Base-by-base conservation (phyloP, 2,888 invertebrate genomes). In the Epinotia bilunana region DNA sequence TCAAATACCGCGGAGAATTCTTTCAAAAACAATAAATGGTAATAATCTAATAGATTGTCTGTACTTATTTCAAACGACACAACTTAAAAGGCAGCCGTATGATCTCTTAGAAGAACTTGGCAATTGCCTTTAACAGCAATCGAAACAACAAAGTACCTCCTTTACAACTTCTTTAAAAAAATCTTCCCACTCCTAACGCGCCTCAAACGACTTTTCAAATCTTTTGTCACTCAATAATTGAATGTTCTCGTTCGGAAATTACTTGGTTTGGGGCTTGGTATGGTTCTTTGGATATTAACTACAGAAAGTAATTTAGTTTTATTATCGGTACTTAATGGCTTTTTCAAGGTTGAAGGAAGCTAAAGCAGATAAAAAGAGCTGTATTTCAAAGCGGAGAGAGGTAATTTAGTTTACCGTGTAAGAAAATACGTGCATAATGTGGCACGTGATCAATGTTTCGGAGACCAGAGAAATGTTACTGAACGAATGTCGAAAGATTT, bases 121-220 rank as follows among this genome's bases (percentile, higher is more conserved):
- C 12, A 57, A 65, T 67, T 39, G 33, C 57, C 20, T 74, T 69
- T 57, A 49, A 74, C 69, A 69, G 62, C 68, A 69, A 68, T 74
- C 62, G 73, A 69, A 69, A 69, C 46, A 74, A 43, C 69, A 12
- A 63, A 74, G 46, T 53, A 46, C 43, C 33, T 33, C 7, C 63
- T 70, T 58, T 58, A 13, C 49, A 74, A 70, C 69, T 74, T n/a
- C n/a, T 70, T 63, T 74, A 70, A 63, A 74, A 62, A 69, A 64
- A 63, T 65, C n/a, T 64, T 74, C 55, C 23, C 46, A 63, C 58
- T 58, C 43, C 43, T 43, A 68, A 68, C 23, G n/a, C 68, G 60
- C 61, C 11, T 62, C 23, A n/a, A 62, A 55, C n/a, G 28, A 16
- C 23, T 67, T 67, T 68, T 46, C 62, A 43, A 68, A 53, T 71